These are phyloP conservation scores for Noturus placidus DNA, from an alignment of 2,113 vertebrate genomes.

Conservation along the genomic window DNA sequence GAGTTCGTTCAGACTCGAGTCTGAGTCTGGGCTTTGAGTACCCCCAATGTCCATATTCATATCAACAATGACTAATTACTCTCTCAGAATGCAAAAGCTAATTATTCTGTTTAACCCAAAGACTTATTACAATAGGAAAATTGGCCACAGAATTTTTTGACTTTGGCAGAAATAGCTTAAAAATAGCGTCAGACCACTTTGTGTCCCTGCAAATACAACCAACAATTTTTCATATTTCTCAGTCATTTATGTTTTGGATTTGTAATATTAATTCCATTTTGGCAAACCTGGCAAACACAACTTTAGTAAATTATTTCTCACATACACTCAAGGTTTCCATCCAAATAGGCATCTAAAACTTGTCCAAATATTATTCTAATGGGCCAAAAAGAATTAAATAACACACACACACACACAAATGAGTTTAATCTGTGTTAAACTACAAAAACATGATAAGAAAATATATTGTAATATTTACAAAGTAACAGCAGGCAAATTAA, in stretches of 20 bases:
- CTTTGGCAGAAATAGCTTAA: not conserved
- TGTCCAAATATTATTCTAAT: not conserved
- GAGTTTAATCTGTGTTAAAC: too few relatives aligned
- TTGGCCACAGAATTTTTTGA: not conserved
- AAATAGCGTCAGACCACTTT: not conserved
- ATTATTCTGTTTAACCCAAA: not conserved
- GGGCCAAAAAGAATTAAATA: not conserved
- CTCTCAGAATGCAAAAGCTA: not conserved
- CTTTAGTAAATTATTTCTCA: not conserved
- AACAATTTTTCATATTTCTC: not conserved
- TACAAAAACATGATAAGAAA: not conserved
- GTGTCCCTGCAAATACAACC: not conserved
- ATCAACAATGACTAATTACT: constrained; percentile 3
- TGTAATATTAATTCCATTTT: not conserved
- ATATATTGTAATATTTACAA: too few relatives aligned
- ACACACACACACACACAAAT: not conserved
- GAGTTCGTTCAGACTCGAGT: too few relatives aligned
- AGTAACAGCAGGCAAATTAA: too few relatives aligned
- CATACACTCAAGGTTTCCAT: not conserved
- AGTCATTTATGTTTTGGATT: not conserved
- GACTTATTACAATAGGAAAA: not conserved
- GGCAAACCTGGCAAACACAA: not conserved
- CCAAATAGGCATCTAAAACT: not conserved
- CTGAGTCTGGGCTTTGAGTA: too few relatives aligned
- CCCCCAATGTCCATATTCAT: not conserved